Percentiles rank a stretch among this genome's conserved stretches.
Evolutionary conservation across 1,140 invertebrate species (phyloP).

Genomic region (Bombus impatiens): DNA sequence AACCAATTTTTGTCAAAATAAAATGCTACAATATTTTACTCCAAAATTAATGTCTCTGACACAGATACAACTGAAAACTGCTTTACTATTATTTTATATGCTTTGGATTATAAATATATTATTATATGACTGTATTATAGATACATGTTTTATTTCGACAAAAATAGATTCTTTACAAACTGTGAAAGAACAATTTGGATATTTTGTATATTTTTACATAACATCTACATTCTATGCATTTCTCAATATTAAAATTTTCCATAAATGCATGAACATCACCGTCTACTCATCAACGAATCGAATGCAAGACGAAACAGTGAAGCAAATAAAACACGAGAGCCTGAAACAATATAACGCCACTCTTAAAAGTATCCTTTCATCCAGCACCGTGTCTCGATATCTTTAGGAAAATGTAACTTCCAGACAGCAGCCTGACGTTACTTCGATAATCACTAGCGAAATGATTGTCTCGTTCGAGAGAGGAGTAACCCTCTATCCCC

Average conservation of each 20-base stretch:
- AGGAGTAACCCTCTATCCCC: not conserved
- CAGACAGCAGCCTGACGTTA: not conserved
- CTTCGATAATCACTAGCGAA: slow-evolving; percentile 12
- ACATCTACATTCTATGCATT: not conserved
- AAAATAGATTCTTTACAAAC: too few species aligned
- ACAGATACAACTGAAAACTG: too few species aligned
- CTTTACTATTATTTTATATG: too few species aligned
- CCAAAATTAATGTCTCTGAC: too few species aligned
- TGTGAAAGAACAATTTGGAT: too few species aligned
- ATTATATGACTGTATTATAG: too few species aligned
- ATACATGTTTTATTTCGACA: too few species aligned
- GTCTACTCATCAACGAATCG: not conserved
- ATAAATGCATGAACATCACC: not conserved
- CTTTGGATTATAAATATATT: too few species aligned
- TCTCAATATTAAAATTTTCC: not conserved
- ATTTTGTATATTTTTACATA: too few species aligned
- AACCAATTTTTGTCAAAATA: too few species aligned
- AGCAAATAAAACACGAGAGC: not conserved
- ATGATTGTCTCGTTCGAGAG: slow-evolving; percentile 14
- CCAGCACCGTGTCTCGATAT: not conserved
- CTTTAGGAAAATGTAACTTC: not conserved
- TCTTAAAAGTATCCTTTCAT: not conserved
- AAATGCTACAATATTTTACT: too few species aligned
- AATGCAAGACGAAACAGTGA: too few species aligned
- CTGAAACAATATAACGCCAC: not conserved